A percentile compares a stretch with the other conserved stretches of the same genome.
Conservation (phyloP, 2,888 invertebrate genomes). For the Drosophila emarginata region DNA sequence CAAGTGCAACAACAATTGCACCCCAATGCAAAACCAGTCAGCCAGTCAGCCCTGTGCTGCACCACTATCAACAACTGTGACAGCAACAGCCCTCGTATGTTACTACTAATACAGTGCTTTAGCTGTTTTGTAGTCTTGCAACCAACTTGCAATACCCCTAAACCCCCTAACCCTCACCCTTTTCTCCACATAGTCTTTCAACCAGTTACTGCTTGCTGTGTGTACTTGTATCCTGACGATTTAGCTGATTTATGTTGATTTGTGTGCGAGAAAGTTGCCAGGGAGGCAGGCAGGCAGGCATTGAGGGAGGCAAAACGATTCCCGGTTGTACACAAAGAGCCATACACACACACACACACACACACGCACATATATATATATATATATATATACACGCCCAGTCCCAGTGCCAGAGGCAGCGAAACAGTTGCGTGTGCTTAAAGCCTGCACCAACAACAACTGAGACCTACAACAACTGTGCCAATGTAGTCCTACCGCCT, state of each 20-base stretch:
- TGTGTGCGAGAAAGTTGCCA: conserved; percentile 58
- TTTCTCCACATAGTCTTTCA: neutral
- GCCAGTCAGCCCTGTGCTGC: conserved; percentile 28
- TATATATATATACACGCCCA: neutral
- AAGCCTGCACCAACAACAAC: conserved; percentile 63
- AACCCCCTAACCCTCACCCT: neutral
- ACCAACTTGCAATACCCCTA: neutral
- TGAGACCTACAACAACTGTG: conserved; percentile 50
- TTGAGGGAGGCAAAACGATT: conserved; percentile 55
- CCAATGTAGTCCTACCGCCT: conserved; percentile 36
- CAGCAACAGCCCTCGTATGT: conserved; percentile 44
- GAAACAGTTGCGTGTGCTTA: conserved; percentile 56
- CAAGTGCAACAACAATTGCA: conserved; percentile 16
- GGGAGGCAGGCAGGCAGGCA: conserved; percentile 35
- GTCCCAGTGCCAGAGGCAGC: conserved; percentile 30
- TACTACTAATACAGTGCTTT: conserved; percentile 53
- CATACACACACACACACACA: conserved; percentile 15
- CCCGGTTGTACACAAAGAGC: conserved; percentile 56
- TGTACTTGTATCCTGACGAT: conserved; percentile 66
- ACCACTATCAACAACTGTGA: conserved; percentile 39
- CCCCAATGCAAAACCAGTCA: conserved; percentile 27
- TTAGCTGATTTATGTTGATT: conserved; percentile 77
- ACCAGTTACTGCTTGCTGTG: conserved; percentile 27
- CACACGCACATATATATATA: conserved; percentile 15
- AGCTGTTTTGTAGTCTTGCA: conserved; percentile 9